These are phyloP conservation scores for Gadopsis marmoratus DNA, from an alignment of 2,797 vertebrate species.

Conservation along the genomic window DNA sequence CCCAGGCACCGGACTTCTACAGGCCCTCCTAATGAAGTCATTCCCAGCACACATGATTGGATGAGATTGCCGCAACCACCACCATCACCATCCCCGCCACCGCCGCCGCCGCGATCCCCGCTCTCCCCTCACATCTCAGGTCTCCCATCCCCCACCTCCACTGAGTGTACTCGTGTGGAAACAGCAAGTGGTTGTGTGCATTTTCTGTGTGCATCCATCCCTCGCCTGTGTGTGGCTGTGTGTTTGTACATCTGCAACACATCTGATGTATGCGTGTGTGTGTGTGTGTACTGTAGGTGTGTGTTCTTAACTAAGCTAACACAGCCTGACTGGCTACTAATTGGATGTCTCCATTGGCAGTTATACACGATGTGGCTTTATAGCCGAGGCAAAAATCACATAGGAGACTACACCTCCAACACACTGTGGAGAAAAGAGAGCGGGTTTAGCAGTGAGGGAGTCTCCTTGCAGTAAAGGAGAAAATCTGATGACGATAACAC, in stretches of 20 bases:
- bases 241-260: constrained; percentile 48
- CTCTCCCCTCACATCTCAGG: constrained; percentile 33
- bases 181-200: constrained; percentile 69
- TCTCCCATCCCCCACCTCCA: constrained; percentile 55
- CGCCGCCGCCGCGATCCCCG: constrained; percentile 10
- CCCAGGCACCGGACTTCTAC: constrained; percentile 66
- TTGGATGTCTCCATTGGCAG: constrained; percentile 78
- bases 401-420: constrained; percentile 33
- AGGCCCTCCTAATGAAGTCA: constrained; percentile 79
- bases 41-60: constrained; percentile 80
- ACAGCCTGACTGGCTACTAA: constrained; percentile 77
- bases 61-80: constrained; percentile 69
- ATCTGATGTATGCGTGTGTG: constrained; percentile 41
- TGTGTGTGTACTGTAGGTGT: constrained; percentile 48
- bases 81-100: neutral
- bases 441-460: constrained; percentile 29
- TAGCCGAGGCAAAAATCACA: constrained; percentile 52
- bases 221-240: constrained; percentile 30
- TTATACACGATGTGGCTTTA: constrained; percentile 56
- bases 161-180: constrained; percentile 72
- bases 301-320: constrained; percentile 78
- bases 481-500: constrained; percentile 40
- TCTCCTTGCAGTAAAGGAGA: constrained; percentile 33
- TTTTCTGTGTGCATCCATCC: constrained; percentile 44
- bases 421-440: constrained; percentile 27